Conservation (phyloP, 2,888 invertebrate species). For the Megamerina dolium region DNA sequence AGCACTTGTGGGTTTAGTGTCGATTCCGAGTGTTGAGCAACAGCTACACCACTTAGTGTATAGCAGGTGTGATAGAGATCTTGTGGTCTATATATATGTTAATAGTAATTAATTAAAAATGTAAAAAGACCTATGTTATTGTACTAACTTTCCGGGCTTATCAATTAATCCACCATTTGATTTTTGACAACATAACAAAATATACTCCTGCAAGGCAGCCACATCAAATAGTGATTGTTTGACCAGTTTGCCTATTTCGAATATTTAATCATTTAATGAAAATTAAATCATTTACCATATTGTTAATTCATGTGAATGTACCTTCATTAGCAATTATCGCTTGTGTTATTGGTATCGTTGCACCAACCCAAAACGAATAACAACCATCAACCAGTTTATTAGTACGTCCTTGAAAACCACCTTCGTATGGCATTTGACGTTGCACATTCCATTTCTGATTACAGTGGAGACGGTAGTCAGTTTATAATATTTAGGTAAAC, state of each 20-base stretch:
- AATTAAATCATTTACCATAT: background rate
- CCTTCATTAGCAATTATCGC: slow-evolving; percentile 58
- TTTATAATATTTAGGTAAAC: too few species aligned
- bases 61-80: slow-evolving; percentile 99
- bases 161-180: slow-evolving; percentile 85
- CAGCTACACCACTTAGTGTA: slow-evolving; percentile 85
- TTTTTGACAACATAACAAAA: slow-evolving; percentile 87
- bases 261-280: background rate
- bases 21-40: slow-evolving; percentile 71
- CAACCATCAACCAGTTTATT: slow-evolving; percentile 98
- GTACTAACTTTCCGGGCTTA: slow-evolving; percentile 87
- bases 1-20: slow-evolving; percentile 54
- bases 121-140: background rate
- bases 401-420: slow-evolving; percentile 95
- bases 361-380: slow-evolving; percentile 99
- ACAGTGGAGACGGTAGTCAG: too few species aligned
- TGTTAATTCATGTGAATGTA: too few species aligned
- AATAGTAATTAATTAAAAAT: background rate
- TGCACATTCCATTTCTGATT: slow-evolving; percentile 81
- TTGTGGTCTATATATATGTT: slow-evolving; percentile 56
- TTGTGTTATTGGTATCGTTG: slow-evolving; percentile 81
- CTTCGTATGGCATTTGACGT: slow-evolving; percentile 89
- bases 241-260: slow-evolving; percentile 23
- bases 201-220: slow-evolving; percentile 88
- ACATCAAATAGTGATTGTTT: slow-evolving; percentile 64